Evolutionary conservation across 2,113 vertebrate species (phyloP).

Genomic region (Xiphias gladius): DNA sequence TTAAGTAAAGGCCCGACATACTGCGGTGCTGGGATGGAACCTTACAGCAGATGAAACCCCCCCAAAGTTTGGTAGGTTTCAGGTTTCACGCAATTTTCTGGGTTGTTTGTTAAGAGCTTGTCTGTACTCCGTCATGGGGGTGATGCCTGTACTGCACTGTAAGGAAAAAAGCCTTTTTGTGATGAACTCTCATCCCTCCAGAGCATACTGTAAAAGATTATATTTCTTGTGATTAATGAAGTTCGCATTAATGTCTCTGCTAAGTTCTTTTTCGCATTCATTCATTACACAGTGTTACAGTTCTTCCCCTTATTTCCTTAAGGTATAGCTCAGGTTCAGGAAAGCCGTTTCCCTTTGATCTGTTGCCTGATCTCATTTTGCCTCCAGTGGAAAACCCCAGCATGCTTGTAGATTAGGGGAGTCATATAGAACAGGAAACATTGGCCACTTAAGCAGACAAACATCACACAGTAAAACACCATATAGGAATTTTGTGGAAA

Average conservation of each 20-base stretch:
- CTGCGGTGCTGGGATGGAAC: neutral
- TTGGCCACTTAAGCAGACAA: neutral
- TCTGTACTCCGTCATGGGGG: neutral
- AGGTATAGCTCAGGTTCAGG: neutral
- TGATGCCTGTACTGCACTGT: neutral
- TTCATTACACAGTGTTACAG: neutral
- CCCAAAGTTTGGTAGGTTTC: neutral
- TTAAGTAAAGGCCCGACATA: neutral
- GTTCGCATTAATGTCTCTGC: neutral
- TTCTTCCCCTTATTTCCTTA: neutral
- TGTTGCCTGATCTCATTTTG: neutral
- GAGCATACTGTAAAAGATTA: neutral
- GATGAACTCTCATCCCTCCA: neutral
- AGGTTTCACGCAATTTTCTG: neutral
- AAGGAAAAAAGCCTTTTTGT: neutral
- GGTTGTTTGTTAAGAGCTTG: neutral
- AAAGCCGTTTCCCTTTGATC: neutral
- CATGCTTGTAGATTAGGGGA: neutral
- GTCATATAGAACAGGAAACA: constrained; percentile 1
- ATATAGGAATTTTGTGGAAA: too few species aligned
- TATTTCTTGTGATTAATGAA: neutral
- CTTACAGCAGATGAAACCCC: neutral
- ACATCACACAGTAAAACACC: neutral
- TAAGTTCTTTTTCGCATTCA: neutral
- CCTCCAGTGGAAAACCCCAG: neutral